Percentiles rank a stretch among this genome's conserved stretches.
These are phyloP conservation scores for Clarias batrachus DNA, from an alignment of 2,113 vertebrate genomes.

Conservation along the genomic window DNA sequence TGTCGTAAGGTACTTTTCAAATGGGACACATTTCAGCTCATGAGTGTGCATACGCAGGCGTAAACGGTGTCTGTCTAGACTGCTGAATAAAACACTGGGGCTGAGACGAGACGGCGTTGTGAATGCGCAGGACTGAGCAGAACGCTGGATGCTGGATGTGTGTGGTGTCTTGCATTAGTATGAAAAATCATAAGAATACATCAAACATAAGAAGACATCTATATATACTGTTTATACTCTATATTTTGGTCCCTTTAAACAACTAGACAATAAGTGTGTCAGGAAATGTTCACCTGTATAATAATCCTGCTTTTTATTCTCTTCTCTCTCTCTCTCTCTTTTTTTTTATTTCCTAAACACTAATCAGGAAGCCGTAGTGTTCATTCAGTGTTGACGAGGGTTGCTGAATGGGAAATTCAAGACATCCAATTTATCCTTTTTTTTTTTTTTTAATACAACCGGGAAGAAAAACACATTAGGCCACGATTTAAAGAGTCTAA, in stretches of 20 bases:
- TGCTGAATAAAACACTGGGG: not conserved
- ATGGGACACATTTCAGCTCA: not conserved
- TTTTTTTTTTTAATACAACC: not conserved
- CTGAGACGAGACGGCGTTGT: not conserved
- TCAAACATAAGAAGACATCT: too few relatives aligned
- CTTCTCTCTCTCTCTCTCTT: too few relatives aligned
- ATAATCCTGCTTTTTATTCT: not conserved
- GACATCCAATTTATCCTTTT: not conserved
- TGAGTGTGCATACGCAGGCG: not conserved
- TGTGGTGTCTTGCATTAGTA: too few relatives aligned
- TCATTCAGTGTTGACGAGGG: not conserved
- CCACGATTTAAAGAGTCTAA: not conserved
- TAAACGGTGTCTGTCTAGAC: conserved; percentile 4
- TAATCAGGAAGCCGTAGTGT: not conserved
- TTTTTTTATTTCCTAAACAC: not conserved
- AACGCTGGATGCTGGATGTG: too few relatives aligned
- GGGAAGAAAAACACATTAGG: not conserved
- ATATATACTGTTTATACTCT: too few relatives aligned
- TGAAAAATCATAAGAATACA: too few relatives aligned
- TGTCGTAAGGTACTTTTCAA: not conserved
- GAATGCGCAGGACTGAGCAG: too few relatives aligned
- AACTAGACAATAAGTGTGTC: not conserved
- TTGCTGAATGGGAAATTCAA: not conserved
- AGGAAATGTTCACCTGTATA: not conserved
- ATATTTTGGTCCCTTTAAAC: too few relatives aligned